phyloP scores from a whole-genome alignment of 1,140 invertebrate genomes.

The Colletes gigas region DNA sequence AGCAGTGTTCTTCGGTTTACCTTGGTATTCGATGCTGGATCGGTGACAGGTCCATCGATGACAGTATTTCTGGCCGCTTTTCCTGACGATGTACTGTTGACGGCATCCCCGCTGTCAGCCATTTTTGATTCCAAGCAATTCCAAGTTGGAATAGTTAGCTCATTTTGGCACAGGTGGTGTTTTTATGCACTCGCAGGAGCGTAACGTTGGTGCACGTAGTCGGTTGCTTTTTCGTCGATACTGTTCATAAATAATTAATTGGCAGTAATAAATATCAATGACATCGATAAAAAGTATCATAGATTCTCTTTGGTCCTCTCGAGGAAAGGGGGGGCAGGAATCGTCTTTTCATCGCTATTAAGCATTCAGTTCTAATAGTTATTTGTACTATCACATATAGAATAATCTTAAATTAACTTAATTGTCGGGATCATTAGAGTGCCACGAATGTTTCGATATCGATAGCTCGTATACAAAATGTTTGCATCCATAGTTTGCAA shows the following conservation, averaged over 20 bases:
- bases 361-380: background rate
- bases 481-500: background rate
- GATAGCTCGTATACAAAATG: too few relatives aligned
- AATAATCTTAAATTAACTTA: background rate
- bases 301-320: too few relatives aligned
- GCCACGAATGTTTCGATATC: too few relatives aligned
- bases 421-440: too few relatives aligned
- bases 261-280: background rate
- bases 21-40: conserved; percentile 75
- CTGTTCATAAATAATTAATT: conserved; percentile 34
- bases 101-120: conserved; percentile 77
- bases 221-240: conserved; percentile 17
- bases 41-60: conserved; percentile 75
- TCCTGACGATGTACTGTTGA: conserved; percentile 69
- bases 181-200: conserved; percentile 25
- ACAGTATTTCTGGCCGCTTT: conserved; percentile 74
- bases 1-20: conserved; percentile 60
- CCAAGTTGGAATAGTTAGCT: conserved; percentile 9
- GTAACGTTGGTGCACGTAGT: background rate
- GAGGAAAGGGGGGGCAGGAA: too few relatives aligned
- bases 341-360: background rate
- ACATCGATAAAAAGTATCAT: too few relatives aligned
- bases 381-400: background rate
- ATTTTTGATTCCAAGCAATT: conserved; percentile 70
- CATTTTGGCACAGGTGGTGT: conserved; percentile 26